These are phyloP conservation scores for Callipepla californica DNA, from an alignment of 2,113 vertebrate species.

Conservation along the genomic window DNA sequence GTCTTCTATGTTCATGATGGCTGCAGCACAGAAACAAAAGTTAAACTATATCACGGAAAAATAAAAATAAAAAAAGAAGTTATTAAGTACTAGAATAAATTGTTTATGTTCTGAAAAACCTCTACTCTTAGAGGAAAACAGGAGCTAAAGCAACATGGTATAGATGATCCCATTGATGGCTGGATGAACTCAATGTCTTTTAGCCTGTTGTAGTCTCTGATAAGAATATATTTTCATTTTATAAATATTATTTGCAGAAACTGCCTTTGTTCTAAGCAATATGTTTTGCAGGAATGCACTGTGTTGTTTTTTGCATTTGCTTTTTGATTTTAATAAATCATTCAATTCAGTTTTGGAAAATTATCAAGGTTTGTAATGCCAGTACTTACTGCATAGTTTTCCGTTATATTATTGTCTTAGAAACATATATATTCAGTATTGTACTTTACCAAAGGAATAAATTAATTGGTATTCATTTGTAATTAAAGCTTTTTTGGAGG, in stretches of 20 bases:
- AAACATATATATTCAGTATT: neutral
- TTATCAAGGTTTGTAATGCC: rapidly evolving
- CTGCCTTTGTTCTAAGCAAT: neutral
- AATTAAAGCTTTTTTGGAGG: neutral
- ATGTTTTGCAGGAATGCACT: neutral
- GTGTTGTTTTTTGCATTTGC: rapidly evolving
- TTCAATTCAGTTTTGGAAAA: neutral
- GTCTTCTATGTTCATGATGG: neutral
- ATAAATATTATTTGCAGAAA: neutral
- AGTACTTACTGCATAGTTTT: neutral
- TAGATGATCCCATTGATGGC: neutral
- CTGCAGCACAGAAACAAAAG: neutral
- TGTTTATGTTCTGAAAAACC: neutral
- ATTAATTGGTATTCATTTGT: neutral
- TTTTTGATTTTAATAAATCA: neutral
- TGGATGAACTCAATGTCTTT: neutral
- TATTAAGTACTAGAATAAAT: neutral
- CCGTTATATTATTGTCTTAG: neutral
- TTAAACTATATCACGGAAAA: neutral
- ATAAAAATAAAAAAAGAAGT: neutral
- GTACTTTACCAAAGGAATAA: neutral
- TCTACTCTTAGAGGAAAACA: neutral
- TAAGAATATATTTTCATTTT: neutral
- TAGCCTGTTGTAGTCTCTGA: neutral
- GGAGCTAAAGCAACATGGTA: neutral